These are phyloP conservation scores for Metallyticus violacea DNA, from an alignment of 2,888 invertebrate genomes.

Conservation along the genomic window DNA sequence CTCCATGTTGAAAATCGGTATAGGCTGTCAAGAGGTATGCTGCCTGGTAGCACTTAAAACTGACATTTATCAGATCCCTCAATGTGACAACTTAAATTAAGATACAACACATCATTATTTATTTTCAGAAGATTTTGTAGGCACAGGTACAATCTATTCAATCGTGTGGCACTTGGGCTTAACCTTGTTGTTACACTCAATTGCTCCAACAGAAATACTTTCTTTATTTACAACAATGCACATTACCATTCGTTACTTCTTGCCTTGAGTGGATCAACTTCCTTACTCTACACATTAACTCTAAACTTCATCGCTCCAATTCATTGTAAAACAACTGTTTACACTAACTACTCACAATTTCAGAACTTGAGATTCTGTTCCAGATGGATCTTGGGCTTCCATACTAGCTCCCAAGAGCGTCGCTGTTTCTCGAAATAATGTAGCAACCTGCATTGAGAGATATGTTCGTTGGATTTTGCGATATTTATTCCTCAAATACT, in stretches of 20 bases:
- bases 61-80: no score
- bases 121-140: background rate
- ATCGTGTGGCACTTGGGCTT: background rate
- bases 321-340: background rate
- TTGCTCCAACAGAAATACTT: background rate
- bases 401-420: constrained; percentile 63
- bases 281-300: background rate
- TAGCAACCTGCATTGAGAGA: constrained; percentile 61
- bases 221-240: background rate
- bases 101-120: no score
- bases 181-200: background rate
- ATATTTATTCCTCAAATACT: constrained; percentile 8
- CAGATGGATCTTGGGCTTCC: constrained; percentile 44
- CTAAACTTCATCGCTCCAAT: background rate
- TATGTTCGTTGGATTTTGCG: constrained; percentile 3
- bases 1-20: no score
- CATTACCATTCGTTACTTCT: background rate
- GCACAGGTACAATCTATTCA: background rate
- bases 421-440: constrained; percentile 64
- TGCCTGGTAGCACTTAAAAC: no score
- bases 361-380: constrained; percentile 36
- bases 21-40: no score
- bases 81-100: no score
- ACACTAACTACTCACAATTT: constrained; percentile 39
- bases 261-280: background rate